These are phyloP conservation scores for Agrotis exclamationis DNA, from an alignment of 2,888 invertebrate species.

Conservation along the genomic window DNA sequence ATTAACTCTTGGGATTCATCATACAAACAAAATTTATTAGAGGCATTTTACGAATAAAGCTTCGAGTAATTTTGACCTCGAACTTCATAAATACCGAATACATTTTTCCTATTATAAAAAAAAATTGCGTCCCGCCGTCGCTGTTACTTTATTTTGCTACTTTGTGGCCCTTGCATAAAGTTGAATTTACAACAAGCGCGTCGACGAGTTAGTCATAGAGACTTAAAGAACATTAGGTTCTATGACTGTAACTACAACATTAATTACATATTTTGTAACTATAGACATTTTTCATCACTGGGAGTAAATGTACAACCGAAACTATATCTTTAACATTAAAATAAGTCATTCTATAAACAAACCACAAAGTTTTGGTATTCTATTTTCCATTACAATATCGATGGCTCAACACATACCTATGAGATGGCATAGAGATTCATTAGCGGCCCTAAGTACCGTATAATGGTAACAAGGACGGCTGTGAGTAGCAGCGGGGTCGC, in stretches of 20 bases:
- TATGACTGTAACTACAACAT: not conserved
- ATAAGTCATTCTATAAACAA: constrained; percentile 30
- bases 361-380: constrained; percentile 42
- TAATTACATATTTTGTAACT: not conserved
- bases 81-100: too few species aligned
- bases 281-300: not conserved
- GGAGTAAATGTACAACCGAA: not conserved
- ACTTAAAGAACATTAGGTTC: not conserved
- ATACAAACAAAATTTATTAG: too few species aligned
- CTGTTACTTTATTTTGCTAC: too few species aligned
- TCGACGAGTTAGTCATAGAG: too few species aligned
- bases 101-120: too few species aligned
- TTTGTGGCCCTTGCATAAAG: too few species aligned
- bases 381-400: constrained; percentile 22
- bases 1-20: too few species aligned
- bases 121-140: too few species aligned
- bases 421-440: constrained; percentile 46
- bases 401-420: constrained; percentile 36
- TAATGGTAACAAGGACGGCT: constrained; percentile 58
- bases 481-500: constrained; percentile 63
- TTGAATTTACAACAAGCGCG: too few species aligned
- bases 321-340: not conserved
- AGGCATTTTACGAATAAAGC: too few species aligned
- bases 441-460: constrained; percentile 51
- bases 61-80: too few species aligned